Base-by-base conservation (phyloP, 2,797 vertebrate species). In the Oreochromis grahami region DNA sequence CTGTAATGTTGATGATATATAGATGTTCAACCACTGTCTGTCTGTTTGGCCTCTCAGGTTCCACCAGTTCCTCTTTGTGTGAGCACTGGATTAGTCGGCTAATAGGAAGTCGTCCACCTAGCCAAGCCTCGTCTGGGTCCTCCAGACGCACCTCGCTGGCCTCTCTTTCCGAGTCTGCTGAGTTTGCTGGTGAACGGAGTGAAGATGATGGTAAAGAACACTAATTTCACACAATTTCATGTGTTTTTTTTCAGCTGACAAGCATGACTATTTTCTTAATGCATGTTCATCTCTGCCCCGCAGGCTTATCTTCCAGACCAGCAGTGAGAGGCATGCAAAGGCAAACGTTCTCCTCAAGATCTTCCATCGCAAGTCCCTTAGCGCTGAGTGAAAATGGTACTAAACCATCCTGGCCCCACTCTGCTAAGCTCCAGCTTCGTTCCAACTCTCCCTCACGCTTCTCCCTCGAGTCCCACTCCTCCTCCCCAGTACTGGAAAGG, bases 71-170 rank as follows among this genome's bases (percentile, higher is more conserved):
- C 3, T 99, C 98, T 1, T 90, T 99, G 88, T 99, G 98, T 7
- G 98, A 99, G 87, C 99, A 99, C 96, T 99, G 99, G 99, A 96
- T 99, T 78, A 99, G 98, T 88, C 96, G 98, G 3, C 97, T 99
- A 41, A 98, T 98, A 0, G 98, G 98, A 5, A 99, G 98, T 95
- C 98, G 97, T 82, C 98, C 97, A 21, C 98, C 98, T 36, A 99
- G 99, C 81, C 93, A 99, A 14, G 97, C 98, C 29, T 99, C 99
- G 0, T 98, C 98, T 0, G 98, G 98, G 1, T 99, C 99, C 0
- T 99, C 99, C 3, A 96, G 98, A 77, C 97, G 99, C 74, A 99
- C 99, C 0, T 99, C 98, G 0, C 84, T 99, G 77, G 98, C 98
- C 19, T 99, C 98, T 0, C 97, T 99, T 76, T 98, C 98, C 0